These are phyloP conservation scores for Lumbricus terrestris DNA, from an alignment of 2,888 invertebrate species.

Conservation along the genomic window DNA sequence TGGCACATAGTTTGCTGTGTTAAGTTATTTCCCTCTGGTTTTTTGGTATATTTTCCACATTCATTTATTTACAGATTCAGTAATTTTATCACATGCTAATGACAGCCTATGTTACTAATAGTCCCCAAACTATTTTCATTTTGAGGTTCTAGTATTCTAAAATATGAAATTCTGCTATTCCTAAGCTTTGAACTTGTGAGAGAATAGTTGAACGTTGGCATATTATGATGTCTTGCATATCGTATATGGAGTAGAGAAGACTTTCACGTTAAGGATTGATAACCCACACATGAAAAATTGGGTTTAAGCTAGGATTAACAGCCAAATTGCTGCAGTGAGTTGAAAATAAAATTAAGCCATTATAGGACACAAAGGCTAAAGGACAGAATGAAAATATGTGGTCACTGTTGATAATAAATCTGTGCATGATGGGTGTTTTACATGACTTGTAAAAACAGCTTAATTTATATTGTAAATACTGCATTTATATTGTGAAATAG, in stretches of 20 bases:
- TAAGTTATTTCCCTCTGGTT: not conserved
- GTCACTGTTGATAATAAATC: not conserved
- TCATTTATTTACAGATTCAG: not conserved
- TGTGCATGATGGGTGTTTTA: not conserved
- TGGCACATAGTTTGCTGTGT: not conserved
- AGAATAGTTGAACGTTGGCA: not conserved
- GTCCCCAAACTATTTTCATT: too few species aligned
- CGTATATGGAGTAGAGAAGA: not conserved
- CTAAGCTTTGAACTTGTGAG: not conserved
- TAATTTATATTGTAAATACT: not conserved
- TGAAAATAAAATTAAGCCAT: too few species aligned
- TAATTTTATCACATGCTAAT: not conserved
- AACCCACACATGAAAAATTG: not conserved
- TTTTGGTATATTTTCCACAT: not conserved
- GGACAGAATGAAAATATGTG: not conserved
- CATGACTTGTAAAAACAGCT: not conserved
- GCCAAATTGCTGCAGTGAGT: not conserved
- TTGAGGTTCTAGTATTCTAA: not conserved
- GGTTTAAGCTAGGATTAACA: not conserved
- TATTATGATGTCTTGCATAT: not conserved
- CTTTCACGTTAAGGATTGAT: not conserved
- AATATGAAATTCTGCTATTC: not conserved
- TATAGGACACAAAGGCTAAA: not conserved
- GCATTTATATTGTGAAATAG: not conserved
- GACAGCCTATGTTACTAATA: not conserved